These are phyloP conservation scores for Lontra canadensis DNA, from an alignment of 2,113 vertebrate species.

Conservation along the genomic window DNA sequence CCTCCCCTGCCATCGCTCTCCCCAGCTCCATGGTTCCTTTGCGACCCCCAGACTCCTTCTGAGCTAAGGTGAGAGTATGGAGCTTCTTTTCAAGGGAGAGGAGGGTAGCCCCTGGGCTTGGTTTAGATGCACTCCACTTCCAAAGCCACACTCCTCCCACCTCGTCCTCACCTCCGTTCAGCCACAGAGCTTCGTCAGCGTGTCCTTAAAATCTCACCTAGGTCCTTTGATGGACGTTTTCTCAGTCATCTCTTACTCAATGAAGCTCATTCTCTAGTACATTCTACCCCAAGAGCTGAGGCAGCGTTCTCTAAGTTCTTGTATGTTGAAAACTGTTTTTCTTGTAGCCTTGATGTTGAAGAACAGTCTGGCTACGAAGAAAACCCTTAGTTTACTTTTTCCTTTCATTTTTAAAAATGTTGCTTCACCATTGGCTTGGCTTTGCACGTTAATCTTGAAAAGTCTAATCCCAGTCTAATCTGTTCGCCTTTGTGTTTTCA, in stretches of 20 bases:
- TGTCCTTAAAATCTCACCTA: neutral
- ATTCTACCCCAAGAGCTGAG: neutral
- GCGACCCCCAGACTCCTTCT: neutral
- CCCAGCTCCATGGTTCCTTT: neutral
- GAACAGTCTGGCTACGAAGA: neutral
- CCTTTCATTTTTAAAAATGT: neutral
- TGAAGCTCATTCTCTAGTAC: neutral
- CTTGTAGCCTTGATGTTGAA: neutral
- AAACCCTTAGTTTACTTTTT: neutral
- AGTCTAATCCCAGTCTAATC: neutral
- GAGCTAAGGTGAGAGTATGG: neutral
- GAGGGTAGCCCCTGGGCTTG: neutral
- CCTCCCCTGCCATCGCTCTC: neutral
- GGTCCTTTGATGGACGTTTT: neutral
- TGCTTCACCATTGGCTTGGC: neutral
- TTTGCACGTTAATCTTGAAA: neutral
- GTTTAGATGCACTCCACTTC: neutral
- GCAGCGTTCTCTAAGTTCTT: no score
- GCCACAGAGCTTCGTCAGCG: neutral
- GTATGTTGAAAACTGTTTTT: neutral
- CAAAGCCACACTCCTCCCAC: neutral
- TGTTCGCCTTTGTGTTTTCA: neutral
- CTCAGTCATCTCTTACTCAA: neutral
- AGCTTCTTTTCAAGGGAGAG: neutral
- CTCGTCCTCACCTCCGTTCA: neutral